Conservation (phyloP, 2,888 invertebrate species). For the Eupithecia subumbrata region DNA sequence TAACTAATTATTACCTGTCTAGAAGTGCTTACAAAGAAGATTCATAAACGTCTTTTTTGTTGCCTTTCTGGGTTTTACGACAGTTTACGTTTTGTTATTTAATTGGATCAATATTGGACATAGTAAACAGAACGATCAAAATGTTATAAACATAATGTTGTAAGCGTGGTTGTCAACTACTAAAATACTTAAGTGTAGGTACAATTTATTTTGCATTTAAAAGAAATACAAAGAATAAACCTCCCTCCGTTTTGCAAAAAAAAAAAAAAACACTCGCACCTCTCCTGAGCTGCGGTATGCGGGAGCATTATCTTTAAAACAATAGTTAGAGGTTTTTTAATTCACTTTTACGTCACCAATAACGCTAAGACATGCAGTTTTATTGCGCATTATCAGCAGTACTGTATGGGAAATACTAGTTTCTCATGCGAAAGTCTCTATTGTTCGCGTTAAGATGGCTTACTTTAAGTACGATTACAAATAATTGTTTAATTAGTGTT, state of each 20-base stretch:
- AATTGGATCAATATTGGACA: conserved; percentile 22
- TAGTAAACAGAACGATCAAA: neutral
- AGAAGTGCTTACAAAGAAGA: conserved; percentile 28
- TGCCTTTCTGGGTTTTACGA: conserved; percentile 13
- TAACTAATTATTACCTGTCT: conserved; percentile 40
- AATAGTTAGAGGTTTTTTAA: conserved; percentile 66
- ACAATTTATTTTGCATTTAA: neutral
- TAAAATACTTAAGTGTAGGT: neutral
- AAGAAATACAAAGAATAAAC: neutral
- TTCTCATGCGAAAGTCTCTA: conserved; percentile 79
- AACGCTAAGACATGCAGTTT: conserved; percentile 64
- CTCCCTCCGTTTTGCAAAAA: neutral
- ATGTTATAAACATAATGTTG: neutral
- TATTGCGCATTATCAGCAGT: conserved; percentile 64
- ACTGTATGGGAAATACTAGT: conserved; percentile 73
- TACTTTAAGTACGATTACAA: conserved; percentile 47
- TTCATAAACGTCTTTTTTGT: conserved; percentile 26
- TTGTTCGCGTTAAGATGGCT: conserved; percentile 54
- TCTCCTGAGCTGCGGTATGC: conserved; percentile 53
- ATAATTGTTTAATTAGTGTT: conserved; percentile 44
- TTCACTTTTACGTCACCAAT: conserved; percentile 57
- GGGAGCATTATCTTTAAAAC: conserved; percentile 72
- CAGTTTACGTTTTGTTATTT: conserved; percentile 11
- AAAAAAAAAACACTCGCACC: neutral
- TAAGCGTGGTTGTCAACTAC: neutral